Base-by-base conservation (phyloP, 2,888 invertebrate genomes). In the Ceramica pisi region DNA sequence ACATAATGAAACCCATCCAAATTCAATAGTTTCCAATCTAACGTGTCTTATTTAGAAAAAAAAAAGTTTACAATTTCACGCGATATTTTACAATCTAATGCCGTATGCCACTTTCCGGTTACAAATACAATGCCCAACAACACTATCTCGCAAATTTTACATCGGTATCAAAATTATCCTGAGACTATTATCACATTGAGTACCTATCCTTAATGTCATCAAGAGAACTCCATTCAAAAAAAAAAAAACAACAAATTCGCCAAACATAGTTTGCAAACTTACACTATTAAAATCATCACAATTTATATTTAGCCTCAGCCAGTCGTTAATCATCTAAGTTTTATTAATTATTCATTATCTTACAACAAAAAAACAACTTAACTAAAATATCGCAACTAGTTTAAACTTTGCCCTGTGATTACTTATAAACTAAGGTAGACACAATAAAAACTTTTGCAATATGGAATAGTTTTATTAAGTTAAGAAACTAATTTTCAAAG, bases 291-390 rank as follows among this genome's bases (percentile, higher is more conserved):
- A 62, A 60, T 60, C 5, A 66, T 71, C 61, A 64, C 60, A 12
- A 57, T 77, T 70, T 50, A 26, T 23, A 57, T 26, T 35, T 26
- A n/a, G 12, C 14, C 48, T 51, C 14, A 66, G 19, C 23, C 44
- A 1, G 26, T 61, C 31, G 21, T 64, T 67, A 57, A 70, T 76
- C 19, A 68, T 67, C 4, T 68, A 81, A 78, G 59, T 75, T 81
- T 53, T 41, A 12, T 23, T 51, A 64, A 51, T 63, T 56, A 74
- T 56, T 65, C 63, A 64, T 67, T 68, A 65, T 59, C n/a, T 65
- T 31, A 16, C n/a, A 50, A 61, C 67, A 64, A 78, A 74, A 74
- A 74, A 59, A 41, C n/a, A 41, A 19, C n/a, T 57, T 46, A 53
- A 57, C 64, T 41, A 5, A 56, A 69, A 61, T 59, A 46, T 44